Conservation (phyloP, 1,140 invertebrate genomes). For the Monomorium pharaonis region DNA sequence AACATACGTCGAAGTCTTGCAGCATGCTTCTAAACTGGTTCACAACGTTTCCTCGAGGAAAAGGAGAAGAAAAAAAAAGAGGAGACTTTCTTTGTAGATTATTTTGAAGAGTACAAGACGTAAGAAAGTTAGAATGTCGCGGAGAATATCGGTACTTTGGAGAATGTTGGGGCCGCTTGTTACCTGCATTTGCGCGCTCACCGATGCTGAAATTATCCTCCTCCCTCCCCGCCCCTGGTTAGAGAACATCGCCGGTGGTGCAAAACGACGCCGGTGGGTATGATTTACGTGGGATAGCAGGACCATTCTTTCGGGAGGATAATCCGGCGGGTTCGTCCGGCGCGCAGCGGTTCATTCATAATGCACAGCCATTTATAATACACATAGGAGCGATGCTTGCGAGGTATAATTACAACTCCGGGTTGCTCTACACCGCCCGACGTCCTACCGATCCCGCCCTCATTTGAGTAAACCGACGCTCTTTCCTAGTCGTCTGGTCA, state of each 20-base stretch:
- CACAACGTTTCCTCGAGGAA: background rate
- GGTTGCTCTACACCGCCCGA: background rate
- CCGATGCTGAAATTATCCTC: conserved; percentile 42
- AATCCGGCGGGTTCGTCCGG: conserved; percentile 57
- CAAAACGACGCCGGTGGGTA: conserved; percentile 50
- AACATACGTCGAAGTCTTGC: background rate
- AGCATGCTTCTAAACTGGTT: background rate
- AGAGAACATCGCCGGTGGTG: conserved; percentile 39
- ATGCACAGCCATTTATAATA: conserved; percentile 66
- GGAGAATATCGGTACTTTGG: background rate
- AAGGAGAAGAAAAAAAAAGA: background rate
- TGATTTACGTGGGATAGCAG: conserved; percentile 51
- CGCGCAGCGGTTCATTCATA: conserved; percentile 64
- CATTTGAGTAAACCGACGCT: conserved; percentile 5
- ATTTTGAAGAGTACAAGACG: background rate
- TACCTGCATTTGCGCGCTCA: conserved; percentile 14
- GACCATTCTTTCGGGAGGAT: conserved; percentile 62
- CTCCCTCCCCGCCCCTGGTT: too few species aligned
- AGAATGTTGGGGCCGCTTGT: conserved; percentile 1
- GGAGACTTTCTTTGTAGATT: background rate
- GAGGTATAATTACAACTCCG: conserved; percentile 65
- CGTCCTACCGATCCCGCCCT: background rate
- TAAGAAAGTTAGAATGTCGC: background rate
- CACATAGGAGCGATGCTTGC: conserved; percentile 62
- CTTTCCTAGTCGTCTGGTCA: conserved; percentile 8